Base-by-base conservation (phyloP, 2,797 vertebrate species). In the Phaenicophaeus curvirostris region DNA sequence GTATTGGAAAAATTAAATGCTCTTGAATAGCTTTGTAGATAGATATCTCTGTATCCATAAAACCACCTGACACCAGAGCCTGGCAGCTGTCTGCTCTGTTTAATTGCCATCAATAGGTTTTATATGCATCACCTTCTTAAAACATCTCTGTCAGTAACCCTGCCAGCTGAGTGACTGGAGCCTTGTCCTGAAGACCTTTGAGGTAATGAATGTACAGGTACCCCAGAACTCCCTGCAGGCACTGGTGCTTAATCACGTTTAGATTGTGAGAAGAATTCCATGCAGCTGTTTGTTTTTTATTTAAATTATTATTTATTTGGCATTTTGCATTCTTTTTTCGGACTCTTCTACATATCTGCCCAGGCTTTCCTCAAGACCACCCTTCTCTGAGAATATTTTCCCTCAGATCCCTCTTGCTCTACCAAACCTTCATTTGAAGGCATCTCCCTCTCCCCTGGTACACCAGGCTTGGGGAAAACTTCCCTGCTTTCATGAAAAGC, bases 141-240 rank as follows among this genome's bases (percentile, higher is more conserved):
- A 74, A 81, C 62, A n/a, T n/a, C 87, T 91, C 66, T 63, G 94
- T 84, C 71, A 46, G 51, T 76, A 42, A 11, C 72, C 75, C 79
- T 59, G 89, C 75, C 55, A 75, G 31, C 81, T 33, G 21, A 42
- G 6, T 7, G 8, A 46, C 71, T 50, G 42, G 57, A 48, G 9
- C n/a, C 65, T 53, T 14, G 90, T 76, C 92, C 89, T 93, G 61
- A 80, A 80, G 87, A 58, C 25, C 69, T 90, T 58, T 72, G 87
- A 65, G 63, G 83, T 88, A 72, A 69, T 3, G 37, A 74, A 37
- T 5, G 1, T 74, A 73, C 55, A 9, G 8, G 46, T n/a, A 41
- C 48, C 42, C 25, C 30, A 67, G 15, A 61, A n/a, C 71, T 31
- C 31, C 18, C 35, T 59, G 57, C 44, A 14, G 5, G 16, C 53